Base-by-base conservation (phyloP, 1,140 invertebrate species). In the Pinna nobilis region DNA sequence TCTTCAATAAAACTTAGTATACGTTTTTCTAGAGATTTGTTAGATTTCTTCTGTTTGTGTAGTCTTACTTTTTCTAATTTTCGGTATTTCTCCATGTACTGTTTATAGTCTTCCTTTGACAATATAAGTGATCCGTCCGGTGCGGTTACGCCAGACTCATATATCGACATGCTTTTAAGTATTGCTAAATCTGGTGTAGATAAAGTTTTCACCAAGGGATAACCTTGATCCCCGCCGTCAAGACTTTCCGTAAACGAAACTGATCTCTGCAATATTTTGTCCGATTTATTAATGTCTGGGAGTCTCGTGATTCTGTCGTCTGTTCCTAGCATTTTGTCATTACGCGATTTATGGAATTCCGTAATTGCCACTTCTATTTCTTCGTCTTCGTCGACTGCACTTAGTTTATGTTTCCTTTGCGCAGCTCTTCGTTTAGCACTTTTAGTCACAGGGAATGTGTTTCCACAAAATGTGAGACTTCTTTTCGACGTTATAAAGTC, bases 51-150 rank as follows among this genome's bases (percentile, higher is more conserved):
- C 30, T 55, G 35, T 28, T 30, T 49, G 7, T 32, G 13, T 2
- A 75, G 33, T 33, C 73, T 39, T 25, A 65, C 49, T 23, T 69
- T 61, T 35, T 61, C 39, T 2, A 41, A 59, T 47, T 53, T 44
- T 15, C 67, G 39, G 37, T 60, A 75, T 37, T 59, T 69, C 18
- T 65, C 39, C 30, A 75, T 55, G 33, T 65, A 75, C 32, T 65
- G 28, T 5, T 75, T 60, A 47, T 75, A 75, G 50, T 75, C 73
- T 9, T 75, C 49, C 9, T 13, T 41, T 5, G 73, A 69, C 23
- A 75, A 51, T 23, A 75, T 51, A 18, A 75, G 41, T 9, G 55
- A 60, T 18, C 73, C 73, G 4, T 75, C 67, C 18, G 73, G 73
- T n/a, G 73, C 66, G 32, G 66, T 59, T 1, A 67, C 51, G 3